Conservation (phyloP, 2,888 invertebrate species). For the Erebia epiphron region DNA sequence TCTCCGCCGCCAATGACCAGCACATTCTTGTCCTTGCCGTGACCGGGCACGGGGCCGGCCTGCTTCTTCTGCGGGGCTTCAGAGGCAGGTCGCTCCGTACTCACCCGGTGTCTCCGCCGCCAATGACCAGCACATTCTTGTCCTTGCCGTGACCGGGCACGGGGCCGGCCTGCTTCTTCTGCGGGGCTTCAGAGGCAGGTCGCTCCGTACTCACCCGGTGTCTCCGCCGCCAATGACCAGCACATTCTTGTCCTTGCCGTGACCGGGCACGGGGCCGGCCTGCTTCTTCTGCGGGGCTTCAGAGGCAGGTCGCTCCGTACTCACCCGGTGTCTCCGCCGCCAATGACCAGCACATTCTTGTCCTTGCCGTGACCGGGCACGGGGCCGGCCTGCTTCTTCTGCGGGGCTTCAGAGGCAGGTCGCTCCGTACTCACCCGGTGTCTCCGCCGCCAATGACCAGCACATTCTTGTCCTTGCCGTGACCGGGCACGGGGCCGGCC, state of each 20-base stretch:
- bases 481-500: constrained; percentile 79
- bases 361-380: constrained; percentile 96
- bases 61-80: constrained; percentile 98
- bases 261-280: no score
- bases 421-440: constrained; percentile 83
- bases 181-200: constrained; percentile 94
- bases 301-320: constrained; percentile 83
- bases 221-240: constrained; percentile 95
- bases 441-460: constrained; percentile 95
- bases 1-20: constrained; percentile 95
- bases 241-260: constrained; percentile 96
- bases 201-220: constrained; percentile 83
- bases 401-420: constrained; percentile 94
- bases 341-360: constrained; percentile 97
- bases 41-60: no score
- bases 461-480: constrained; percentile 90
- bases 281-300: constrained; percentile 98
- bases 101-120: constrained; percentile 92
- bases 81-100: constrained; percentile 83
- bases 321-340: constrained; percentile 92
- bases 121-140: constrained; percentile 97
- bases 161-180: constrained; percentile 97
- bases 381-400: constrained; percentile 97
- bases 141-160: no score
- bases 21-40: constrained; percentile 97